phyloP scores from a whole-genome alignment of 2,113 vertebrate species.

The Phalacrocorax carbo region DNA sequence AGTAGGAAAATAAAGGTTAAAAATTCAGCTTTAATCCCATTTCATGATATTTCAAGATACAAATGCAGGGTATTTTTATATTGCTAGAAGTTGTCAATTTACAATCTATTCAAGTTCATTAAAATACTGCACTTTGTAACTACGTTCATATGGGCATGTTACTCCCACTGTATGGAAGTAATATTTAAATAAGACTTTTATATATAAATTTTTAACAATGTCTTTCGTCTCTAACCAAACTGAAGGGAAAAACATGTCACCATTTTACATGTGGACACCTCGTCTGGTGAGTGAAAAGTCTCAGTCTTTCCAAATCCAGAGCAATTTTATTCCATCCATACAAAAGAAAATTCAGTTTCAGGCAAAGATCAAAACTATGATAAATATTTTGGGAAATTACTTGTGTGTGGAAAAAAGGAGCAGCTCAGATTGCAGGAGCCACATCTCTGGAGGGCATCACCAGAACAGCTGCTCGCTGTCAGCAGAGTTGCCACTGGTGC shows the following conservation, averaged over 20 bases:
- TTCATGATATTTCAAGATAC: not conserved
- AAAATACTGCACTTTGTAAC: not conserved
- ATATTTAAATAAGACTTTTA: not conserved
- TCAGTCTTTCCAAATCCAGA: not conserved
- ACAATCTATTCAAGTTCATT: not conserved
- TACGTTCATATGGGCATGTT: not conserved
- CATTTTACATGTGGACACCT: not conserved
- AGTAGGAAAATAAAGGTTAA: not conserved
- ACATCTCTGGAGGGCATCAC: constrained; percentile 5
- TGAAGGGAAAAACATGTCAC: not conserved
- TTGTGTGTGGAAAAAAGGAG: not conserved
- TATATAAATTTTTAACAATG: not conserved
- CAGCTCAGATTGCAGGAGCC: constrained; percentile 24
- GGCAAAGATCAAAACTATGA: constrained; percentile 12
- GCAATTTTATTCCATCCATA: not conserved
- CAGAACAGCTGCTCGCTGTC: constrained; percentile 28
- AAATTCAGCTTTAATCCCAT: not conserved
- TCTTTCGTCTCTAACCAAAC: not conserved
- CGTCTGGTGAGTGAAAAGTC: not conserved
- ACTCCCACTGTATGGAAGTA: not conserved
- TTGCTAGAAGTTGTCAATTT: not conserved
- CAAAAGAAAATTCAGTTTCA: constrained; percentile 10
- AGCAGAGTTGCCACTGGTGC: not conserved
- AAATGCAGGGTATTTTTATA: not conserved
- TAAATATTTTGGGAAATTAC: constrained; percentile 39